These are phyloP conservation scores for Hartigia nigra DNA, from an alignment of 2,888 invertebrate genomes.

Conservation along the genomic window DNA sequence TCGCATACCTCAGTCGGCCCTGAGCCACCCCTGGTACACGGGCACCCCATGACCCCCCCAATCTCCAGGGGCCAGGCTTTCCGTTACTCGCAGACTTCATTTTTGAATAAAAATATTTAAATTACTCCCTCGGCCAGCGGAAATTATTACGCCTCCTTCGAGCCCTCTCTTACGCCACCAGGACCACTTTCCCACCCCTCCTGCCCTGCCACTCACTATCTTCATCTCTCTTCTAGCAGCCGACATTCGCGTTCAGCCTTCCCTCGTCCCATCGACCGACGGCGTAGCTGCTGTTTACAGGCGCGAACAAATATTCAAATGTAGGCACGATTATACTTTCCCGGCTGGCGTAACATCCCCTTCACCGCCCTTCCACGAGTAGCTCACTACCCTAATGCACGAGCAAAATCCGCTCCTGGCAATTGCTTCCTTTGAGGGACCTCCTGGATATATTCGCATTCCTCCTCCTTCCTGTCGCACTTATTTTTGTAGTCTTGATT, in stretches of 20 bases:
- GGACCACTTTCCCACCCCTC: neutral
- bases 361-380: neutral
- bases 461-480: conserved; percentile 11
- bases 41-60: neutral
- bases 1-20: conserved; percentile 12
- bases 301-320: conserved; percentile 34
- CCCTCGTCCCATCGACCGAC: neutral
- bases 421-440: conserved; percentile 34
- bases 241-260: neutral
- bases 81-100: conserved; percentile 39
- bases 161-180: conserved; percentile 8
- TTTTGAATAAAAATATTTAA: conserved; percentile 51
- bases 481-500: conserved; percentile 25
- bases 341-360: conserved; percentile 11
- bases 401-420: conserved; percentile 14
- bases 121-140: conserved; percentile 41
- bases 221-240: neutral
- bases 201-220: neutral
- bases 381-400: neutral
- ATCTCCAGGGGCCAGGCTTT: conserved; percentile 29
- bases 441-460: conserved; percentile 5
- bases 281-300: conserved; percentile 21
- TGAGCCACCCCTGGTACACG: neutral
- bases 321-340: conserved; percentile 31
- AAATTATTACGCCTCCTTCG: conserved; percentile 41